Base-by-base conservation (phyloP, 2,113 vertebrate species). In the Laterallus jamaicensis region DNA sequence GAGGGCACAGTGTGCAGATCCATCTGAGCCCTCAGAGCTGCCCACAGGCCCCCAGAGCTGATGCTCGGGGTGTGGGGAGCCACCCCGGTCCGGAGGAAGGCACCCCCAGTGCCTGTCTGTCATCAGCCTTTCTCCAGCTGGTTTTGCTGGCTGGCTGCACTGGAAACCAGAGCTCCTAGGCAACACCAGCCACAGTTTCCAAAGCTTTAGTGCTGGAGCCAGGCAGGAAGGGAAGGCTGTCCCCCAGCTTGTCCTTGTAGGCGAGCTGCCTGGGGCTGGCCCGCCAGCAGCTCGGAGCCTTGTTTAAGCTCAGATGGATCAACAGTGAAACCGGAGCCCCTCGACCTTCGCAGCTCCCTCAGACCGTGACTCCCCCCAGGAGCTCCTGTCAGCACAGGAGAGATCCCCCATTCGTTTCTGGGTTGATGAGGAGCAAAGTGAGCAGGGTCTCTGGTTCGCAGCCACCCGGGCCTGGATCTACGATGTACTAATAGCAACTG, bases 111-210 rank as follows among this genome's bases (percentile, higher is more conserved):
- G 56, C 71, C 52, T 71, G 68, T 58, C 39, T 63, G 68, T 14
- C 76, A 29, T 44, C 24, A 47, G 74, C 66, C 80, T 28, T 66
- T 39, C 73, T 75, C 83, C 39, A 2, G 1, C 22, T 6, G 14
- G 64, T 12, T 64, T n/a, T 37, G 39, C 89, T 88, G 92, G 75
- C 89, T 5, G 50, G 47, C 42, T 39, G 12, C 5, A 0, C 73
- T 92, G 95, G 60, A 79, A 93, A 71, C 32, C 85, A 82, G 32
- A 16, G 94, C 83, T 95, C 66, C 92, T 26, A 40, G 80, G 88
- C 91, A 90, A 50, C 64, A 31, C 20, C 0, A 0, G 58, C 20
- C 0, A 0, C 78, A 52, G 32, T 76, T 94, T 62, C 92, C 93
- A 92, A 93, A 94, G 82, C 85, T 88, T 76, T 25, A 5, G 42